Conservation (phyloP, 2,888 invertebrate genomes). For the Dryococelus australis region DNA sequence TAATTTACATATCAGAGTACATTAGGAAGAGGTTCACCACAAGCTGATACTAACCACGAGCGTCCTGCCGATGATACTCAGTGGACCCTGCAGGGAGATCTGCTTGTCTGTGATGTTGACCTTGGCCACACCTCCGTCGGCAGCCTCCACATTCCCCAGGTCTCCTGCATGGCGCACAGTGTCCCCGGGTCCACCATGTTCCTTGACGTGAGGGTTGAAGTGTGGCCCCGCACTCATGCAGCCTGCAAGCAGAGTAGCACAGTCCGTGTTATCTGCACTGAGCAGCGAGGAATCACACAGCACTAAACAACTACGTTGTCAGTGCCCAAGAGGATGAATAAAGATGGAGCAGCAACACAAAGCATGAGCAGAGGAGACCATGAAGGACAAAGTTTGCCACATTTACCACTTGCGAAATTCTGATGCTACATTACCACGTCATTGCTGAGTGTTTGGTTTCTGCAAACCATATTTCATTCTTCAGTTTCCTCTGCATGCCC, state of each 20-base stretch:
- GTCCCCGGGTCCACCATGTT: constrained; percentile 84
- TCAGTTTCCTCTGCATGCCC: too few species aligned
- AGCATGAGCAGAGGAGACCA: too few species aligned
- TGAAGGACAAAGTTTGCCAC: too few species aligned
- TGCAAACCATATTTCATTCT: too few species aligned
- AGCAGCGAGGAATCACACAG: constrained; percentile 77
- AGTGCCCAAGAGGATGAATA: too few species aligned
- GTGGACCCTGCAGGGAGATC: constrained; percentile 72
- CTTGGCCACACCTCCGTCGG: constrained; percentile 69
- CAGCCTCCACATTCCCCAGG: constrained; percentile 82
- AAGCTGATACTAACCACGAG: constrained; percentile 66
- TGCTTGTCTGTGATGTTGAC: constrained; percentile 68
- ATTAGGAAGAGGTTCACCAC: background rate
- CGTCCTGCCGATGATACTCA: constrained; percentile 85
- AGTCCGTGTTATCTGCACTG: background rate
- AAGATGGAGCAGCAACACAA: too few species aligned
- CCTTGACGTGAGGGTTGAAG: constrained; percentile 83
- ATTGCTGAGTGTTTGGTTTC: too few species aligned
- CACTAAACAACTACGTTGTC: background rate
- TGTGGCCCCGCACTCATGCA: constrained; percentile 95
- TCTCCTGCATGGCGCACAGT: constrained; percentile 86
- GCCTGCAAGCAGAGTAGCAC: constrained; percentile 52
- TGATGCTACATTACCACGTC: too few species aligned
- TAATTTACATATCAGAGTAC: too few species aligned
- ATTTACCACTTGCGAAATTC: too few species aligned